Evolutionary conservation across 2,888 invertebrate species (phyloP), one percentile per base, ranked within the genome.

Genomic region (Sinohyriopsis cumingii): DNA sequence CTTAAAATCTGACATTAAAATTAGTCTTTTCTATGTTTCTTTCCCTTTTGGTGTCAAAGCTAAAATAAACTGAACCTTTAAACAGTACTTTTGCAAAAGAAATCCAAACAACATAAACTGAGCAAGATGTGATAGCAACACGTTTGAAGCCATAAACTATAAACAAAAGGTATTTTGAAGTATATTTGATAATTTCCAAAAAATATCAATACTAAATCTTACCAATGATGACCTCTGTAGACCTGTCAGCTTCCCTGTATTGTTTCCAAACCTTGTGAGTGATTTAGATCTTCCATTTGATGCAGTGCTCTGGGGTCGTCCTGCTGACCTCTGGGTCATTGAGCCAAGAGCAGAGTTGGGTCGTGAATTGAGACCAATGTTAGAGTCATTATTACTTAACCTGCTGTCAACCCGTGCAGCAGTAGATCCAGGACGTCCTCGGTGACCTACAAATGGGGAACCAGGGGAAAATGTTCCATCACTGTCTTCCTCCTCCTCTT

Each of bases 401-500:
- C 80, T 70, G 55, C 79, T 83, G 59, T 78, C 77, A 54, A 65
- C 73, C 45, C 71, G 56, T 67, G 71, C 33, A 62, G 67, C 60
- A 9, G 74, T 70, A 18, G 81, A 77, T 54, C 72, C 70, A 2
- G 81, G 80, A 45, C 76, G 72, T 19, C 70, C 71, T 53, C 74
- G 69, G 45, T 55, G 67, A 22, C 69, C 72, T 15, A 67, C 18
- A 24, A n/a, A 61, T 22, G 80, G 76, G 18, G 82, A 76, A 7
- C 75, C 69, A 22, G 78, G 70, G 0, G 78, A 79, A 19, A 78
- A 76, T 19, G 69, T 57, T 55, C 71, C 72, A 56, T 83, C 84
- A 59, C 79, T 82, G 33, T 81, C 82, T 33, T 84, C 85, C 60
- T 83, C 82, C 18, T 86, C 85, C 5, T 84, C 83, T 5, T 80